Base-by-base conservation (phyloP, 2,797 vertebrate species). In the Pangasius sanitwongsei region DNA sequence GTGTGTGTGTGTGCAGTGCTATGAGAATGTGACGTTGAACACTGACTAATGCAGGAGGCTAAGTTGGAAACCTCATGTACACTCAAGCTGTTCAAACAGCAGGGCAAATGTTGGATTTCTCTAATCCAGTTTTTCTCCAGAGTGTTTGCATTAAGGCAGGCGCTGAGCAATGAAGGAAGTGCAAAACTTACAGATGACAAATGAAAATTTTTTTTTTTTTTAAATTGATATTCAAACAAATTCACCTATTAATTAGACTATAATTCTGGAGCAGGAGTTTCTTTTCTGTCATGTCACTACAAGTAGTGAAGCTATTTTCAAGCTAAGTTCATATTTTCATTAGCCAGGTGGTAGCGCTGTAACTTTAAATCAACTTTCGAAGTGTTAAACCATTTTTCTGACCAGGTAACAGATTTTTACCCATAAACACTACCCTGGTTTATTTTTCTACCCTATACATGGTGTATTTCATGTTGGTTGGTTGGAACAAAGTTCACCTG, bases 51-150 rank as follows among this genome's bases (percentile, higher is more conserved):
- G 25, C 74, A 74, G 70, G 8, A 44, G 37, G 37, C 70, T 74
- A 74, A 74, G 8, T 25, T 74, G 37, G 70, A 20, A 74, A 74
- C 70, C 37, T 74, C 37, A 12, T 74, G 70, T 8, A 74, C 70
- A 53, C 75, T 78, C 75, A 55, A 78, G 75, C 75, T 78, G 75
- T 53, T 78, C 48, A 78, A 53, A 78, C 75, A 78, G 48, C 48
- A 31, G 75, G 75, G 5, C 48, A 31, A 55, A 55, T 31, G 2
- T 8, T 78, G 44, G 25, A 50, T n/a, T 50, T 48, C 23, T 74
- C 41, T 78, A 78, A 78, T 55, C 48, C 50, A 53, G 48, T 44
- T 77, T 77, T 74, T 15, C 37, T 25, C 7, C 69, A 50, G 12
- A 77, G 28, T 55, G 48, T 78, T 78, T 78, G n/a, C 6, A 31